These are phyloP conservation scores for Caenorhabditis macrosperma DNA, from an alignment of 2,888 invertebrate species.

Conservation along the genomic window DNA sequence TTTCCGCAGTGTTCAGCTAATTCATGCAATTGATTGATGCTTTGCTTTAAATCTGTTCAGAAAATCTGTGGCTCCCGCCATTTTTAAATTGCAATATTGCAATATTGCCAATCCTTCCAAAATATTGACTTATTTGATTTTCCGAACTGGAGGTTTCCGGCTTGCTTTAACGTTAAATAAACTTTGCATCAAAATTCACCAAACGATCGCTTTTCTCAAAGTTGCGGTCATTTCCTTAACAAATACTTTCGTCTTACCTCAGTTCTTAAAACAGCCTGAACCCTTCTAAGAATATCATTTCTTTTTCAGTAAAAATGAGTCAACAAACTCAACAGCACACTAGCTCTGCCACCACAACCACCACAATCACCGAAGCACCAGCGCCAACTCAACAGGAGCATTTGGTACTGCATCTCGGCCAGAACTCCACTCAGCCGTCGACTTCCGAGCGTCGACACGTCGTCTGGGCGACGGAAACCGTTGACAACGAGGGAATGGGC, in stretches of 20 bases:
- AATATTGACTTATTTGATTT: no score
- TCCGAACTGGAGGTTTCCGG: no score
- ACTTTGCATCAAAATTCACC: not conserved
- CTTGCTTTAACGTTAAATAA: no score
- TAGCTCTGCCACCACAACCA: constrained; percentile 9
- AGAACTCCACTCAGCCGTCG: constrained; percentile 9
- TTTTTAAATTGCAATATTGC: no score
- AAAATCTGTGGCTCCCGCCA: no score
- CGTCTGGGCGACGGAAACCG: constrained; percentile 68
- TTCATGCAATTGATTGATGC: no score
- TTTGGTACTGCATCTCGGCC: constrained; percentile 38
- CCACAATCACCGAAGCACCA: constrained; percentile 21
- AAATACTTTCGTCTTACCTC: no score
- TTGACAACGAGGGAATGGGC: constrained; percentile 76
- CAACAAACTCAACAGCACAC: constrained; percentile 20
- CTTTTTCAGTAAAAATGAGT: constrained; percentile 37
- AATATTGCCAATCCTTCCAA: no score
- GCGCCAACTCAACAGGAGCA: constrained; percentile 10
- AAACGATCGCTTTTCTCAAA: not conserved
- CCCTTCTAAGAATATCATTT: not conserved
- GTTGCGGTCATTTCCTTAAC: no score
- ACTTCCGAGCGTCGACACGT: constrained; percentile 61
- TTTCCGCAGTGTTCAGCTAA: no score
- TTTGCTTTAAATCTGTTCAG: no score
- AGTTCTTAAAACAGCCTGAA: not conserved